A percentile compares a stretch with the other conserved stretches of the same genome.
phyloP scores from a whole-genome alignment of 2,888 invertebrate genomes.

The Ophion costatus region DNA sequence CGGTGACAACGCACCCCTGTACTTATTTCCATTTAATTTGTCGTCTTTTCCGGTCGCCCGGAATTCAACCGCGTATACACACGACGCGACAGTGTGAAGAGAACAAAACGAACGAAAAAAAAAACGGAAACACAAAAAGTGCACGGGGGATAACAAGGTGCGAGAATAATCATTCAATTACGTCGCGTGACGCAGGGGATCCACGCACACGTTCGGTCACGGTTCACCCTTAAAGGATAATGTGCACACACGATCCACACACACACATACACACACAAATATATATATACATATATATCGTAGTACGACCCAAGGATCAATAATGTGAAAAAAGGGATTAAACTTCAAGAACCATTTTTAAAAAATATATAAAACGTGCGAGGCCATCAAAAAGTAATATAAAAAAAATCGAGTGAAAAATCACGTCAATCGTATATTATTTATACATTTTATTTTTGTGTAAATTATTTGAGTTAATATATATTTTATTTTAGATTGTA shows the following conservation, averaged over 20 bases:
- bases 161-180: conserved; percentile 80
- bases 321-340: no score
- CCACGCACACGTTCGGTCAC: conserved; percentile 25
- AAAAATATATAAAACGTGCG: no score
- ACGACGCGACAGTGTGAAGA: background rate
- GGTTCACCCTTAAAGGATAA: conserved; percentile 2
- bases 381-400: no score
- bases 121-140: background rate
- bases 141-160: conserved; percentile 53
- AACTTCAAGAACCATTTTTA: no score
- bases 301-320: background rate
- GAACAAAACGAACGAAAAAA: background rate
- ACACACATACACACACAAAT: background rate
- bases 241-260: background rate
- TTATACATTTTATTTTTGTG: no score
- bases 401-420: no score
- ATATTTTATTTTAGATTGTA: no score
- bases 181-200: conserved; percentile 74
- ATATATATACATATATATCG: background rate
- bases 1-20: conserved; percentile 32
- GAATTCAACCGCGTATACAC: conserved; percentile 2
- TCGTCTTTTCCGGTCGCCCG: conserved; percentile 9
- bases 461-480: no score
- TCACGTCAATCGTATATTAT: no score
- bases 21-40: conserved; percentile 45